Percentiles rank a stretch among this genome's conserved stretches.
Conservation (phyloP, 2,797 vertebrate genomes). For the Thripadectes ignobilis region DNA sequence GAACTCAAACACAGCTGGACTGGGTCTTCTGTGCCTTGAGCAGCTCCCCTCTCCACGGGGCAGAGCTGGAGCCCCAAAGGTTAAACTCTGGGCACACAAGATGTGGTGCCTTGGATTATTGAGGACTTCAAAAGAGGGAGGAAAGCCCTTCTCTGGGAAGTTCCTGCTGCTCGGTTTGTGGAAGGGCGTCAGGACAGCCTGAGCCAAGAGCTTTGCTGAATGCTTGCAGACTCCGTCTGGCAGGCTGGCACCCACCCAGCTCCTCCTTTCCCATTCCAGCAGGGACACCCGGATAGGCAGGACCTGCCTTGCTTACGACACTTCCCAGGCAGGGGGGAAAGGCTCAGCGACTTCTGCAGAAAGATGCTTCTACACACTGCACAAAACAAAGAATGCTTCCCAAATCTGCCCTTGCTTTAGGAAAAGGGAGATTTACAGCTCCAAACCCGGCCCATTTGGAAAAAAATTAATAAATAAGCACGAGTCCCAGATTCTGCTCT, state of each 20-base stretch:
- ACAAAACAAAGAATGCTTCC: neutral
- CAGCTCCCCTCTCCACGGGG: neutral
- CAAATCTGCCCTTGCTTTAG: neutral
- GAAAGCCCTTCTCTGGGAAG: neutral
- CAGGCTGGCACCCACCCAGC: neutral
- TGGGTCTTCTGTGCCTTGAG: neutral
- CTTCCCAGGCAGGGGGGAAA: neutral
- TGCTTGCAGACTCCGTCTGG: neutral
- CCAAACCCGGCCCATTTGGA: neutral
- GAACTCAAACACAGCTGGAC: neutral
- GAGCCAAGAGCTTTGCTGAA: constrained; percentile 18
- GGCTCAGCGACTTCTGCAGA: neutral
- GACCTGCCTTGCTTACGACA: neutral
- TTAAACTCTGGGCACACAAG: neutral
- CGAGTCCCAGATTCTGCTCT: neutral
- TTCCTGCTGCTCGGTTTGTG: neutral
- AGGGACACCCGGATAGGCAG: neutral
- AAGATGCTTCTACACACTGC: neutral
- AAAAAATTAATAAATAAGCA: neutral
- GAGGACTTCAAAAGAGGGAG: neutral
- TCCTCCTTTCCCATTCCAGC: neutral
- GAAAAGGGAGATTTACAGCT: constrained; percentile 21
- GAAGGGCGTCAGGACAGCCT: neutral
- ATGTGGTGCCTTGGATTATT: neutral
- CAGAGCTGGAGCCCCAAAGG: neutral